These are phyloP conservation scores for Andrena praecox DNA, from an alignment of 2,888 invertebrate species.

Conservation along the genomic window DNA sequence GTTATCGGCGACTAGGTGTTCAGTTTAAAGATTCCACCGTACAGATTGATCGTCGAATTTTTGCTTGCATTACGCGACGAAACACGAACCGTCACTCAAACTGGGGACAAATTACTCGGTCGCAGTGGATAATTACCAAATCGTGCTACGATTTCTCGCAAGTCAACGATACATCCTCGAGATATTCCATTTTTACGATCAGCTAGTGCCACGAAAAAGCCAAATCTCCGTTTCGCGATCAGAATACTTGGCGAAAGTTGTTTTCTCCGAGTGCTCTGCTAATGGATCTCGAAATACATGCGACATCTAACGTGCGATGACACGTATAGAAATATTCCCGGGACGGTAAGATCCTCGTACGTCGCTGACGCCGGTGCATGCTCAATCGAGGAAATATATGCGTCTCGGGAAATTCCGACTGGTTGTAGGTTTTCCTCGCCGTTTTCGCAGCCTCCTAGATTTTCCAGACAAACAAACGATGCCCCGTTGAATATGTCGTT, in stretches of 20 bases:
- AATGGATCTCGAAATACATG: neutral
- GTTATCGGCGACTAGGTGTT: too few species aligned
- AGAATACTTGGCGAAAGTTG: neutral
- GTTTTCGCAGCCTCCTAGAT: neutral
- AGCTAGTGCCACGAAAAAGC: neutral
- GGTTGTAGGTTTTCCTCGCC: neutral
- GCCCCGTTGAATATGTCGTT: slow-evolving; percentile 1
- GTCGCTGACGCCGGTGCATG: slow-evolving; percentile 39
- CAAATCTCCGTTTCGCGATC: neutral
- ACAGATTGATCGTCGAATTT: too few species aligned
- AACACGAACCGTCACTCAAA: slow-evolving; percentile 17
- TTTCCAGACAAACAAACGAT: neutral
- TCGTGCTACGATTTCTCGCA: neutral
- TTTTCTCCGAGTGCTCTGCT: neutral
- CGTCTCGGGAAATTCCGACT: neutral
- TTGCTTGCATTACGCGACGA: too few species aligned
- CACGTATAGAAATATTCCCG: slow-evolving; percentile 49
- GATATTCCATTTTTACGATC: neutral
- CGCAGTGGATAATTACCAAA: slow-evolving; percentile 6
- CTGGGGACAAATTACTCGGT: neutral
- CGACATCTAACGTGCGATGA: slow-evolving; percentile 35
- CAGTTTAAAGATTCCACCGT: too few species aligned
- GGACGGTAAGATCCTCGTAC: slow-evolving; percentile 22
- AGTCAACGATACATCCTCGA: neutral
- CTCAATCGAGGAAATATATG: slow-evolving; percentile 27